Conservation (phyloP, 2,113 vertebrate genomes). For the Gulo gulo region DNA sequence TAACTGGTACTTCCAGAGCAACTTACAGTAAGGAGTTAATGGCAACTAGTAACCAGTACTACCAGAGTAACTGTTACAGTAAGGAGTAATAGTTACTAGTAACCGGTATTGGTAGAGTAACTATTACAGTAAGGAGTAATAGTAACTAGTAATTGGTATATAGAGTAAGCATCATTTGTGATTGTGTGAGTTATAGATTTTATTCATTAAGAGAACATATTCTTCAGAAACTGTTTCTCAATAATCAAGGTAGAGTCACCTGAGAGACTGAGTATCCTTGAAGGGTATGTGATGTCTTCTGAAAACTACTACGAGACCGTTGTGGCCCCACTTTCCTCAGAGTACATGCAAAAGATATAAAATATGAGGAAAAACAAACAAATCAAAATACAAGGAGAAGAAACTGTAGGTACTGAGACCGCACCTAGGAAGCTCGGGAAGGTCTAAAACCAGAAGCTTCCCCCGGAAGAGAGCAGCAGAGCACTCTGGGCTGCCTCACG, state of each 20-base stretch:
- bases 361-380: background rate
- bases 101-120: background rate
- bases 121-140: background rate
- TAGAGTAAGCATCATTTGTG: background rate
- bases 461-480: accelerated
- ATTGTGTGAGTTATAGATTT: background rate
- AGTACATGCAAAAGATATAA: background rate
- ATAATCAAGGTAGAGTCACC: background rate
- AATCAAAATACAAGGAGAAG: background rate
- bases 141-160: background rate
- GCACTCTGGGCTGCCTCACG: accelerated
- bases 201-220: background rate
- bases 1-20: too few species aligned
- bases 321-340: background rate
- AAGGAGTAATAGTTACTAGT: background rate
- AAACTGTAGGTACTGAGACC: background rate
- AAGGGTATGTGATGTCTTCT: too few species aligned
- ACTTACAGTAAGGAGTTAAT: background rate
- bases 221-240: background rate
- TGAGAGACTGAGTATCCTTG: background rate
- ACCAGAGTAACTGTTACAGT: background rate
- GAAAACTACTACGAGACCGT: background rate
- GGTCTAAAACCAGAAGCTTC: background rate
- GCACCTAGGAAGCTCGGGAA: background rate
- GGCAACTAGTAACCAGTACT: background rate